Base-by-base conservation (phyloP, 2,797 vertebrate species). In the Bradypus variegatus region DNA sequence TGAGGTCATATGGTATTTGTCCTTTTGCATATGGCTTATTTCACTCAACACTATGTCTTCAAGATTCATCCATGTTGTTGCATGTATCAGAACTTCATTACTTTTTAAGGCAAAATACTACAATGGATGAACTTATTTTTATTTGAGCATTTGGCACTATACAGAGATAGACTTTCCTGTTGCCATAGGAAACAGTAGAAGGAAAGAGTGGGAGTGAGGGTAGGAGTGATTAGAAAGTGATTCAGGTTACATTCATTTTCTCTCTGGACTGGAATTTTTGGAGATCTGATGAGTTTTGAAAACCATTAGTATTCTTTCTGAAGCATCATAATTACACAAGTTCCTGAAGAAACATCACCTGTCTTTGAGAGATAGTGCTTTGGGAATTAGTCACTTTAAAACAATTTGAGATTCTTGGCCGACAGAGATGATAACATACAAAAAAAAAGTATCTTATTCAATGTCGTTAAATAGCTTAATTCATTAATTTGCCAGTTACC, bases 301-400 rank as follows among this genome's bases (percentile, higher is more conserved):
- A 91, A 50, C 25, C 16, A 73, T 72, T 65, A 69, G n/a, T 81
- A 69, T 77, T 90, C 62, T n/a, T 82, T 31, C 80, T 87, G 15
- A 94, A 65, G 18, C 31, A 84, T 55, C 12, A 19, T 73, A 41
- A 86, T 84, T 53, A 12, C 69, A 78, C 72, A 83, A 72, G 75
- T 78, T 91, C 48, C 14, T 87, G 27, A 93, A 94, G 67, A 93
- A 58, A 25, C 48, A 58, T 92, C 45, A 86, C 45, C 29, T 89
- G 7, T 75, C 14, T 91, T 88, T 78, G 41, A 94, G 91, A 93
- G 11, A 15, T 33, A 10, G 10, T 92, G 9, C 7, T 55, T 85
- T 81, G 12, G n/a, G 27, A 83, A 4, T 67, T 67, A 77, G 69
- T 72, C 21, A 76, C 67, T 88, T 94, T 92, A 81, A 95, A 93